Percentiles rank a stretch among this genome's conserved stretches.
Evolutionary conservation across 2,113 vertebrate species (phyloP).

Genomic region (Peromyscus polionotus): DNA sequence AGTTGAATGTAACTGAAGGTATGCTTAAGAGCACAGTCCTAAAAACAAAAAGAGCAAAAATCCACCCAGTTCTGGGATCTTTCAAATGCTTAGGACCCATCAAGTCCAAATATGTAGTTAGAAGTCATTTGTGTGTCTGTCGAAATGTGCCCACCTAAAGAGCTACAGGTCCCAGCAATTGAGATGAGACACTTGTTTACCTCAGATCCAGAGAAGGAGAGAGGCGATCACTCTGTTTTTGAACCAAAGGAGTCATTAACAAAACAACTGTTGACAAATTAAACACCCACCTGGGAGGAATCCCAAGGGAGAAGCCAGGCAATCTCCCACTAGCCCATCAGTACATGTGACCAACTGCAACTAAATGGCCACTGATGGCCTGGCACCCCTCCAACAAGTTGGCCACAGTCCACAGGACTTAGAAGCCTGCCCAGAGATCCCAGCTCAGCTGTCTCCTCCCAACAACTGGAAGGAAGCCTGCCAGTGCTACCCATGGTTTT

Average conservation of each 20-base stretch:
- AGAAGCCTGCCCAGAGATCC: neutral
- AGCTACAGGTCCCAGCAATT: neutral
- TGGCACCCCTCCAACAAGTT: neutral
- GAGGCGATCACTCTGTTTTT: neutral
- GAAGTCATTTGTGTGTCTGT: neutral
- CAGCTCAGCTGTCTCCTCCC: neutral
- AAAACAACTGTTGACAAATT: neutral
- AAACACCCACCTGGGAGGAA: neutral
- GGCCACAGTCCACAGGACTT: neutral
- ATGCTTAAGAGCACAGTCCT: neutral
- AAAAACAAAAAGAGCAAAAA: neutral
- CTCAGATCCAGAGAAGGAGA: neutral
- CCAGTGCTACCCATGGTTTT: neutral
- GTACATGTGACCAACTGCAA: neutral
- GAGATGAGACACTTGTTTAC: neutral
- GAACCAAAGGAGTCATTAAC: neutral
- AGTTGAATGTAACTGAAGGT: neutral
- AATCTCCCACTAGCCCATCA: neutral
- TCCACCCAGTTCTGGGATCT: neutral
- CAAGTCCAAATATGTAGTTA: neutral
- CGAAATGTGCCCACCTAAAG: neutral
- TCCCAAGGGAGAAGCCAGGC: neutral
- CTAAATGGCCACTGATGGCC: neutral
- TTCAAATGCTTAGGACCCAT: neutral
- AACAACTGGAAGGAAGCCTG: neutral